Evolutionary conservation across 1,140 invertebrate species (phyloP).

Genomic region (Bombus waltoni): DNA sequence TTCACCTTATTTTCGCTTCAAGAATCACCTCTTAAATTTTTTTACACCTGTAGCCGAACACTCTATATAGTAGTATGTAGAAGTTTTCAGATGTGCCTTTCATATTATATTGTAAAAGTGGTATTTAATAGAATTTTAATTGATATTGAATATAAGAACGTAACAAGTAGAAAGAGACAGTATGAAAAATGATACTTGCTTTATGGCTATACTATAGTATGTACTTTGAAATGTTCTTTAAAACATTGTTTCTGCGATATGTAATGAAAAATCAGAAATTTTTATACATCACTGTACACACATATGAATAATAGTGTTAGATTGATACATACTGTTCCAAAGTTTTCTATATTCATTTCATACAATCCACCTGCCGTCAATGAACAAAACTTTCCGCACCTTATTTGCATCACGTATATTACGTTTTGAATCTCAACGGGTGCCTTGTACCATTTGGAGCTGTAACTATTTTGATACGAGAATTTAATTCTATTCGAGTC

Average conservation of each 20-base stretch:
- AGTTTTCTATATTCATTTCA: not conserved
- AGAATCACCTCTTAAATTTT: too few species aligned
- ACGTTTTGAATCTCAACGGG: not conserved
- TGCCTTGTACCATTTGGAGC: not conserved
- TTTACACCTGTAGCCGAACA: too few species aligned
- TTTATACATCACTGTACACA: fast-evolving
- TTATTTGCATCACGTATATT: not conserved
- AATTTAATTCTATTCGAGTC: too few species aligned
- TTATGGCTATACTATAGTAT: too few species aligned
- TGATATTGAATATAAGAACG: not conserved
- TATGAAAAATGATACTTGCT: not conserved
- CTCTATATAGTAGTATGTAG: too few species aligned
- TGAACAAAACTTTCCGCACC: not conserved
- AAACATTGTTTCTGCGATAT: not conserved
- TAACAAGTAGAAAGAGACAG: not conserved
- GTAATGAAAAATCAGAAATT: not conserved
- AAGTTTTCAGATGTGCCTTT: not conserved
- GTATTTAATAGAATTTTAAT: too few species aligned
- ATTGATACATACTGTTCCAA: not conserved
- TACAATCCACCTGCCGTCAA: constrained; percentile 16
- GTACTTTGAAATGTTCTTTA: not conserved
- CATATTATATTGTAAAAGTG: too few species aligned
- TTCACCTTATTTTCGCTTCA: too few species aligned
- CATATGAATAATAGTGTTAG: not conserved
- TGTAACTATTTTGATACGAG: not conserved